Base-by-base conservation (phyloP, 2,888 invertebrate genomes). In the Drosophila quasianomalipes region DNA sequence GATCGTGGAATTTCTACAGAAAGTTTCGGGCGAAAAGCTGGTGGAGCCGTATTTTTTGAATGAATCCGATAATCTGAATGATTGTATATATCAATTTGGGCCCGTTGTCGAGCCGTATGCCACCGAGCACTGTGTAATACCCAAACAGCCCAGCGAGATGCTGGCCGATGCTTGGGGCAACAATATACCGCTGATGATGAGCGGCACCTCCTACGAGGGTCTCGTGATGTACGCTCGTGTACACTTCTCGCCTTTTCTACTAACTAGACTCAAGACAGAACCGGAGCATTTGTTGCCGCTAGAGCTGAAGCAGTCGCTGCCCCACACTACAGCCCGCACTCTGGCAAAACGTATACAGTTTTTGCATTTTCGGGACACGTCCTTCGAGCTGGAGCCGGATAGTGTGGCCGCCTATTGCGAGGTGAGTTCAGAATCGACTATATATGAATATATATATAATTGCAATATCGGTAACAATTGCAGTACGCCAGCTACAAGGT, bases 191-290 rank as follows among this genome's bases (percentile, higher is more conserved):
- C 69, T 93, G 4, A 65, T 93, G 35, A 85, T 93, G 80, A 92
- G 93, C 39, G 93, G 92, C 19, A 92, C 91, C 9, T 92, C 93
- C 0, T 90, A 90, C 58, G 93, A 93, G 77, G 93, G 93, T 2
- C 75, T 93, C 0, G 64, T 92, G 2, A 90, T 92, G 85, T 90
- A 89, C 79, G 81, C 81, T 14, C 88, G 92, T 0, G 82, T 89
- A 1, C 79, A 84, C 16, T 44, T 82, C 70, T 64, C 89, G 16
- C 91, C 91, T 0, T 86, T 80, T 55, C 54, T 92, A 58, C 58
- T 92, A 10, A 86, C 83, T n/a, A 76, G 75, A 14, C 70, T 92
- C 3, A 79, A 85, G 14, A 67, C 79, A 39, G 76, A 87, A 22
- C 92, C 92, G 5, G 85, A 91, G 65, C 88, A 92, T 55, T 67